These are phyloP conservation scores for Caloenas nicobarica DNA, from an alignment of 2,113 vertebrate genomes.

Conservation along the genomic window DNA sequence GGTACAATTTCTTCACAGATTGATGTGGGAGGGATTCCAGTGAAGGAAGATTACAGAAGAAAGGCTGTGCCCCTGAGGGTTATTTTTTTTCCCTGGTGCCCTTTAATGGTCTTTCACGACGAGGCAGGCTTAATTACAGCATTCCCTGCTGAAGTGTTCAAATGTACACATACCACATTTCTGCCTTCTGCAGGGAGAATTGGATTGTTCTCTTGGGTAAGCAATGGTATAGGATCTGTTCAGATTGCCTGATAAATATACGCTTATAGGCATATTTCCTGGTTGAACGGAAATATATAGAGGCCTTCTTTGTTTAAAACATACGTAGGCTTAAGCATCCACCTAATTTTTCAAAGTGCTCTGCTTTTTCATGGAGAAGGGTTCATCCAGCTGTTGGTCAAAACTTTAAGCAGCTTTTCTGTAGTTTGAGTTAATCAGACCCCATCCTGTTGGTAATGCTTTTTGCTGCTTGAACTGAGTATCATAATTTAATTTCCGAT, in stretches of 20 bases:
- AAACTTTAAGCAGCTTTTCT: not conserved
- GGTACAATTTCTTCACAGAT: not conserved
- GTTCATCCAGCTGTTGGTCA: not conserved
- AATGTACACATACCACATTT: not conserved
- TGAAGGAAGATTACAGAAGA: not conserved
- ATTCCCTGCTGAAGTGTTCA: not conserved
- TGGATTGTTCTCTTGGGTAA: not conserved
- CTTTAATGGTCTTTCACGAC: constrained; percentile 14
- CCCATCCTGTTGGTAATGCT: not conserved
- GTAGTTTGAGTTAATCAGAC: not conserved
- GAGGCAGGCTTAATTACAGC: not conserved
- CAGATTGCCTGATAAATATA: not conserved
- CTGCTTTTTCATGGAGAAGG: not conserved
- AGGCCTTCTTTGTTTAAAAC: not conserved
- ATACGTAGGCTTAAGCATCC: not conserved
- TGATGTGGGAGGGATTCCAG: not conserved
- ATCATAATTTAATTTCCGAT: not conserved
- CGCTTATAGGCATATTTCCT: not conserved
- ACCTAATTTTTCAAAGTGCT: not conserved
- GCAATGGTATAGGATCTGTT: not conserved
- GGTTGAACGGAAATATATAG: not conserved
- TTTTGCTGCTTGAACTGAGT: not conserved
- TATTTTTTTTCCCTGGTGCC: rapidly evolving
- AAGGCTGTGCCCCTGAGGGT: not conserved
- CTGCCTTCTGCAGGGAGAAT: not conserved